Conservation (phyloP, 2,113 vertebrate species). For the Anser cygnoides region DNA sequence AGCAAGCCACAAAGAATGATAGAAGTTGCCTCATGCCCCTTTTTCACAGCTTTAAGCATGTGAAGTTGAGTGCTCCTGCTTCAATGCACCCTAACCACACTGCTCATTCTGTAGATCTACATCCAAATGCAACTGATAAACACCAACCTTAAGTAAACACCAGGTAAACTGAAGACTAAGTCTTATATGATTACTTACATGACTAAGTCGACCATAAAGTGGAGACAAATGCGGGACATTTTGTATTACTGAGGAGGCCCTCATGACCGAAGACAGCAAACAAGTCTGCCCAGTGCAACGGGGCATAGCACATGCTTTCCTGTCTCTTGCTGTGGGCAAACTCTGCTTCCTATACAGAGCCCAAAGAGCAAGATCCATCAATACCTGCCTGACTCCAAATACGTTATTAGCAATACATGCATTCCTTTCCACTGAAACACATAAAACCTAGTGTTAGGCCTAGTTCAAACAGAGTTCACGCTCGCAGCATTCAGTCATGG, state of each 20-base stretch:
- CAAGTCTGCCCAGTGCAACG: background rate
- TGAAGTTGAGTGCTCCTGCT: background rate
- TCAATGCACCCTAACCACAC: background rate
- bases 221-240: background rate
- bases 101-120: background rate
- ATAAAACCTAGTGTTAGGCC: slow-evolving; percentile 71
- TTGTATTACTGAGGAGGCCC: background rate
- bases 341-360: background rate
- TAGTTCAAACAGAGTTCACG: slow-evolving; percentile 83
- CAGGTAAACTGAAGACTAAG: background rate
- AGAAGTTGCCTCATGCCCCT: background rate
- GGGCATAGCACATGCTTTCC: background rate
- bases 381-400: slow-evolving; percentile 65
- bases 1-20: background rate
- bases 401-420: slow-evolving; percentile 52
- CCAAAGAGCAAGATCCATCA: background rate
- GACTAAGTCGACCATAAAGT: background rate
- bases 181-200: background rate
- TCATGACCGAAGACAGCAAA: background rate
- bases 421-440: slow-evolving; percentile 67
- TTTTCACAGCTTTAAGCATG: fast-evolving
- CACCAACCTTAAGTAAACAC: background rate
- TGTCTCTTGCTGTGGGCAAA: background rate
- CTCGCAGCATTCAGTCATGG: slow-evolving; percentile 78
- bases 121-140: background rate